Percentiles rank a stretch among this genome's conserved stretches.
Evolutionary conservation across 2,888 invertebrate species (phyloP).

Genomic region (Antitype chi): DNA sequence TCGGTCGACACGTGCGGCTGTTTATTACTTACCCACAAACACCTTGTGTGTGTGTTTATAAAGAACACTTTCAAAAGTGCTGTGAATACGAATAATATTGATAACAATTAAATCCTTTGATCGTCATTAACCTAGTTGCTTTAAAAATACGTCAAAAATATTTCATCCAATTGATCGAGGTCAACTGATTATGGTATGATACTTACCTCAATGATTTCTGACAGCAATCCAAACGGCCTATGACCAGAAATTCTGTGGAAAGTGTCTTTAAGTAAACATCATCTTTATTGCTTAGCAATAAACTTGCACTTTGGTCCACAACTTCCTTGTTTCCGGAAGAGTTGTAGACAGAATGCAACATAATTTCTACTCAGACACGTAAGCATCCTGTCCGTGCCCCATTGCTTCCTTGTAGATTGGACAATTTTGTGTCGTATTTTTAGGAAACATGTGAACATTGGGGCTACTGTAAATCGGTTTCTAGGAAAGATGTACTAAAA

Average conservation of each 20-base stretch:
- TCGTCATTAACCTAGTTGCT: background rate
- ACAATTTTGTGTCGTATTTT: background rate
- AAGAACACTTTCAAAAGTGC: too few relatives aligned
- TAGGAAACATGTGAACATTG: background rate
- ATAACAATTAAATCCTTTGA: background rate
- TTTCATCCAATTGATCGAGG: background rate
- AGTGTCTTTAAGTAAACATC: background rate
- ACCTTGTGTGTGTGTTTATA: too few relatives aligned
- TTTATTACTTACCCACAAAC: too few relatives aligned
- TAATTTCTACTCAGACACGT: background rate
- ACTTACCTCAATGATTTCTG: background rate
- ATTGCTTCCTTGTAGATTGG: background rate
- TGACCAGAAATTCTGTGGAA: background rate
- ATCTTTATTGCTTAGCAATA: background rate
- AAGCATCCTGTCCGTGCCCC: background rate
- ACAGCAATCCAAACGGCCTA: background rate
- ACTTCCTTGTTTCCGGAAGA: too few relatives aligned
- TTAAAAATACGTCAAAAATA: background rate
- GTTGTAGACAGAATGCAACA: background rate
- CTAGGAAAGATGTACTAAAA: background rate
- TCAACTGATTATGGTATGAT: conserved; percentile 1
- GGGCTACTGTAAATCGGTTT: background rate
- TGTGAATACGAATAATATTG: background rate
- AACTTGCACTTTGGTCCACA: background rate
- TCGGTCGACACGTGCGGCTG: too few relatives aligned